These are phyloP conservation scores for Drosophila albomicans DNA, from an alignment of 1,140 invertebrate species.

Conservation along the genomic window DNA sequence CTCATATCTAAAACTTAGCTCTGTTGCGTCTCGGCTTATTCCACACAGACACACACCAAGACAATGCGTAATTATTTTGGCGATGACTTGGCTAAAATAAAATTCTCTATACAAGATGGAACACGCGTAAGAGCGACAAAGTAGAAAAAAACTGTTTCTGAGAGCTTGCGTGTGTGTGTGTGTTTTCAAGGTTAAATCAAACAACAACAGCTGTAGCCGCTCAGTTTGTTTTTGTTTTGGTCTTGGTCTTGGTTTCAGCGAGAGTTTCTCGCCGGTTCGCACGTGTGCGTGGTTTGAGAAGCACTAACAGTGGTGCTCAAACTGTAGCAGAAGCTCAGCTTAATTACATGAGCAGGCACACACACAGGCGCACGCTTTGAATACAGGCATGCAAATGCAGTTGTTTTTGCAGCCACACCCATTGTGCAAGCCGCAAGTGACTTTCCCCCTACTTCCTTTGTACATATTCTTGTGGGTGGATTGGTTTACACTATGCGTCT, in stretches of 20 bases:
- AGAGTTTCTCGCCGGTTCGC: conserved; percentile 17
- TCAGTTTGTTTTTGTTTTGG: conserved; percentile 40
- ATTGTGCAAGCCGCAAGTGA: conserved; percentile 26
- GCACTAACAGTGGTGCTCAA: conserved; percentile 11
- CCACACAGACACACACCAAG: conserved; percentile 7
- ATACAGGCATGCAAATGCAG: not conserved
- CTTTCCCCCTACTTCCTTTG: not conserved
- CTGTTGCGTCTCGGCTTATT: not conserved
- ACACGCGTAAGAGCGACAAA: conserved; percentile 41
- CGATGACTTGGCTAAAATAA: conserved; percentile 38
- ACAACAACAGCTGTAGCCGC: conserved; percentile 45
- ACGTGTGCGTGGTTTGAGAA: conserved; percentile 24
- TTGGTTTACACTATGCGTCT: conserved; percentile 45
- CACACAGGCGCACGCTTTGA: not conserved
- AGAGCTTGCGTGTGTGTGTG: conserved; percentile 10
- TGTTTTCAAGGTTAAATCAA: conserved; percentile 55
- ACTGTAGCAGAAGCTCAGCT: conserved; percentile 32
- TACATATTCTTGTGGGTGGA: conserved; percentile 29
- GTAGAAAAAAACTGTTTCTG: conserved; percentile 33
- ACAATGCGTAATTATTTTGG: conserved; percentile 33
- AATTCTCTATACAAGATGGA: conserved; percentile 37
- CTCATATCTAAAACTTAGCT: not conserved
- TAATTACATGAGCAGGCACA: not conserved
- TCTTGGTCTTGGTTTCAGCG: conserved; percentile 8
- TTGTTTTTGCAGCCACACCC: conserved; percentile 24